Conservation (phyloP, 2,113 vertebrate species). For the Carlito syrichta region DNA sequence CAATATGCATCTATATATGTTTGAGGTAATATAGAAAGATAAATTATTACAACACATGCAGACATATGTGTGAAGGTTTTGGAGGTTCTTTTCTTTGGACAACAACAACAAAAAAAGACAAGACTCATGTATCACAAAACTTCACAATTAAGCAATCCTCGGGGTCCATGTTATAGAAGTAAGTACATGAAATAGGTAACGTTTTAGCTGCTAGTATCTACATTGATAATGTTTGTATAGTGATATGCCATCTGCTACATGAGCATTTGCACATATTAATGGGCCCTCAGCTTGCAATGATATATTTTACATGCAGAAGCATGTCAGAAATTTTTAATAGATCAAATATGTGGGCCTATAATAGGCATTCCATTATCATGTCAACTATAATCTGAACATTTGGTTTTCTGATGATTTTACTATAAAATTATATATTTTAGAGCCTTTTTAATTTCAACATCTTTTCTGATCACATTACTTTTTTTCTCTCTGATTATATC, state of each 20-base stretch:
- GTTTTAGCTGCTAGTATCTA: neutral
- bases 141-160: constrained; percentile 27
- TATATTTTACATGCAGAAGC: constrained; percentile 45
- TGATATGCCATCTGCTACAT: constrained; percentile 42
- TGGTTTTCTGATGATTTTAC: constrained; percentile 50
- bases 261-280: constrained; percentile 54
- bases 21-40: neutral
- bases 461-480: neutral
- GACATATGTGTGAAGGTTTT: neutral
- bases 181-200: neutral
- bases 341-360: neutral
- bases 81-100: neutral
- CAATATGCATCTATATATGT: neutral
- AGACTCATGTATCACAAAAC: neutral
- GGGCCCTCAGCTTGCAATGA: constrained; percentile 44
- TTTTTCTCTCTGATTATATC: neutral
- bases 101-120: neutral
- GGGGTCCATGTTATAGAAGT: neutral
- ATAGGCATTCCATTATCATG: neutral
- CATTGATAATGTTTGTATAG: constrained; percentile 52
- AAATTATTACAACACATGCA: neutral
- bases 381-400: constrained; percentile 34
- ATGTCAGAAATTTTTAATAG: constrained; percentile 61
- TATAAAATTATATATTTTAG: constrained; percentile 25
- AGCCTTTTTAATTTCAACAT: neutral